Evolutionary conservation across 2,888 invertebrate genomes (phyloP).

Genomic region (Oasisia sp.): DNA sequence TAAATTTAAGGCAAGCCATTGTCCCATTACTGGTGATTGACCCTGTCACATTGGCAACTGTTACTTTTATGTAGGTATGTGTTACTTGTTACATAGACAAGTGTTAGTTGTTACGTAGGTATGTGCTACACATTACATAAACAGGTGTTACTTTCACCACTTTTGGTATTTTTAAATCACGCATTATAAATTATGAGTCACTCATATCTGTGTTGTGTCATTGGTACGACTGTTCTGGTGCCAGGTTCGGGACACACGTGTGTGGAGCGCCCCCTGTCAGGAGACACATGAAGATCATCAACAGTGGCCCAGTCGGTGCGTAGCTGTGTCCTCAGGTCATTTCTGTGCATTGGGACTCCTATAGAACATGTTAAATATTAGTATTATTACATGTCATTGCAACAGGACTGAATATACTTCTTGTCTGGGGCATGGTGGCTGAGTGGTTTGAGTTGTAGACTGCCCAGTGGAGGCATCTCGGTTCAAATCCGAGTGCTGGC

Average conservation of each 20-base stretch:
- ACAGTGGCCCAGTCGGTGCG: conserved; percentile 60
- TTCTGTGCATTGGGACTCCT: not conserved
- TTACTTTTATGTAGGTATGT: too few species aligned
- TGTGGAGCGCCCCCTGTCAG: conserved; percentile 53
- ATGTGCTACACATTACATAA: too few species aligned
- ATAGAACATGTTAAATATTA: too few species aligned
- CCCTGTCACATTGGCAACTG: too few species aligned
- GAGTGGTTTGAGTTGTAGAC: too few species aligned
- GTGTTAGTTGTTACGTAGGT: too few species aligned
- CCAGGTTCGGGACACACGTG: conserved; percentile 60
- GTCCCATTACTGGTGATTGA: not conserved
- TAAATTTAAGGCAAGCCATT: not conserved
- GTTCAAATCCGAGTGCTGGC: too few species aligned
- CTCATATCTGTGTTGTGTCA: not conserved
- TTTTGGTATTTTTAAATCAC: too few species aligned
- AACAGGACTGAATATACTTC: not conserved
- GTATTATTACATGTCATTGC: not conserved
- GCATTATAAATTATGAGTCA: not conserved
- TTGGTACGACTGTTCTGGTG: not conserved
- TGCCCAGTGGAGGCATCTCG: too few species aligned
- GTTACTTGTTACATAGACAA: too few species aligned
- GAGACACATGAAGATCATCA: conserved; percentile 59
- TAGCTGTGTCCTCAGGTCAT: not conserved
- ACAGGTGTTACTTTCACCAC: too few species aligned
- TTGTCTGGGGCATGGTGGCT: not conserved